Evolutionary conservation across 2,113 vertebrate species (phyloP), one percentile per base, ranked within the genome.

Genomic region (Notechis scutatus): DNA sequence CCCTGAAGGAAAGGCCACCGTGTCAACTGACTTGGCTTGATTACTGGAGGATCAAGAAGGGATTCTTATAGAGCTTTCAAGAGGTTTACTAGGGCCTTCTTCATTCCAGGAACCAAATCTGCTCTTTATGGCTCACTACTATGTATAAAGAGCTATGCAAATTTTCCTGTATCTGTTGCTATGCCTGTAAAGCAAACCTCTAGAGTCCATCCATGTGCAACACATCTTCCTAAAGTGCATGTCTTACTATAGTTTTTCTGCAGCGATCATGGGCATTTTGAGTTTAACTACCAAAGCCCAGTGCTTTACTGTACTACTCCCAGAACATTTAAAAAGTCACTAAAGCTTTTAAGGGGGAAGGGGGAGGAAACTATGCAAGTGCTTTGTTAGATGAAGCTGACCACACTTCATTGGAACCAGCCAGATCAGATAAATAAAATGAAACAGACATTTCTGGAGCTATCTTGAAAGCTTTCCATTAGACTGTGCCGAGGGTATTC

Each of bases 391-490:
- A 95, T 93, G 95, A 97, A 97, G 95, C 94, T 96, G 97, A 96
- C 97, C 97, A 97, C 97, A 98, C 97, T 97, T 98, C 97, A 98
- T 96, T 97, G 97, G 95, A 98, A 98, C 95, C 96, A 98, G 97
- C 97, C 97, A 96, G 96, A 96, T 97, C 97, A 96, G 95, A 97
- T 98, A 98, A 98, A 97, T 96, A 97, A 98, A 98, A 99, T 98
- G 97, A 98, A 97, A 98, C 96, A 95, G 98, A 98, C 98, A 94
- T 98, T 97, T 97, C 96, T 97, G 94, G 95, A 96, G 97, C 95
- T 96, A 96, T 96, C 97, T 97, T 99, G 98, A 99, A 99, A 99
- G 99, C 99, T 98, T 99, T 99, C 99, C 99, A 99, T 99, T 99
- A 99, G 98, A 97, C 94, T 96, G 95, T 96, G 96, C 95, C 97